phyloP scores from a whole-genome alignment of 2,113 vertebrate species.

The Nyctibius bracteatus region DNA sequence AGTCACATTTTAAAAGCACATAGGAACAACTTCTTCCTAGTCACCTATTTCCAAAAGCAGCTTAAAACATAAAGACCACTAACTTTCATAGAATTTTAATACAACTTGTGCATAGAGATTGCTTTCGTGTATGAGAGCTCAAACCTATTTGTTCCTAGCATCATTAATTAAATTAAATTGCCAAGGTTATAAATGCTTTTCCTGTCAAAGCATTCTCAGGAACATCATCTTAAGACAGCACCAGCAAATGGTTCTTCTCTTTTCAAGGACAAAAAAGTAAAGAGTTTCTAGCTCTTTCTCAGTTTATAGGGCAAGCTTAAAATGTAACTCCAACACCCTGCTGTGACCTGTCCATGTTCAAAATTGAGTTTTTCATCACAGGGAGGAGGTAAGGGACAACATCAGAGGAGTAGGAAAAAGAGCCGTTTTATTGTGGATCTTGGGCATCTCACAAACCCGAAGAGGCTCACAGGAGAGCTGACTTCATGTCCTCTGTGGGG shows the following conservation, averaged over 20 bases:
- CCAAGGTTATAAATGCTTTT: not conserved
- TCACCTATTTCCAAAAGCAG: not conserved
- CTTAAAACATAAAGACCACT: not conserved
- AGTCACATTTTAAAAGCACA: not conserved
- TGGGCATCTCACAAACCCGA: not conserved
- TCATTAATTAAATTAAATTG: not conserved
- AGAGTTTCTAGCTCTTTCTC: not conserved
- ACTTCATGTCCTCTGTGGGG: not conserved
- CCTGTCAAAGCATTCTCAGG: not conserved
- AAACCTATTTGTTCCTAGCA: not conserved
- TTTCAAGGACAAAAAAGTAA: not conserved
- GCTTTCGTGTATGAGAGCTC: not conserved
- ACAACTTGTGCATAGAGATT: not conserved
- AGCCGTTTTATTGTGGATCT: not conserved
- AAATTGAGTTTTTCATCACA: not conserved
- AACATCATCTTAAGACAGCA: not conserved
- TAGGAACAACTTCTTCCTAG: not conserved
- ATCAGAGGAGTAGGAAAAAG: not conserved
- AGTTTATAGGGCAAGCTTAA: not conserved
- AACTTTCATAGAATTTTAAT: not conserved
- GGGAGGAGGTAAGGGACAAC: not conserved
- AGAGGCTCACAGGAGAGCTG: not conserved
- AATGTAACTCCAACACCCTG: not conserved
- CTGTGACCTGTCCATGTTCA: not conserved
- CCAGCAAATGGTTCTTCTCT: not conserved